Base-by-base conservation (phyloP, 2,797 vertebrate species). In the Chelmon rostratus region DNA sequence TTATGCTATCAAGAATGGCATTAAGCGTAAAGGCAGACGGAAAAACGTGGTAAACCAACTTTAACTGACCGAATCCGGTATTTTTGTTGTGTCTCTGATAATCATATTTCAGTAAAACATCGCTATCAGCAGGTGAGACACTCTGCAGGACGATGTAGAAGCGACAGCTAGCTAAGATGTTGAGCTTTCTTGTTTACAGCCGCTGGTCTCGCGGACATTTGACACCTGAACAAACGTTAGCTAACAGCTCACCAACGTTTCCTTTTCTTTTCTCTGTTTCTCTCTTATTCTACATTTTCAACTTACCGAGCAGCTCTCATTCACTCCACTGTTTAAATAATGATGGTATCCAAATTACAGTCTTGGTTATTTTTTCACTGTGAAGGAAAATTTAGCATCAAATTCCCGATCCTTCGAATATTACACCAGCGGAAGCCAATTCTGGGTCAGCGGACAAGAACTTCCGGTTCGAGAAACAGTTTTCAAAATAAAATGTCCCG, bases 131-230 rank as follows among this genome's bases (percentile, higher is more conserved):
- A 15, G 19, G 2, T 6, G 8, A 9, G 42, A 44, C 0, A 21
- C 4, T 25, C 6, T 12, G 6, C 10, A 1, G 15, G 5, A 35
- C 28, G 49, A 23, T 1, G 7, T 19, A 33, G 18, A 1, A 18
- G 13, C 0, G n/a, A 23, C 0, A 53, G 23, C 21, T 11, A 71
- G 25, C 62, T 67, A 38, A 63, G 1, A 21, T 2, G 61, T 10
- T 15, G n/a, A 64, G 12, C 49, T n/a, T 63, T 59, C 56, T 79
- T 86, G 81, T 91, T 87, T 85, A 85, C 83, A 86, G 65, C 47
- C 70, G 62, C 33, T 46, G 42, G 1, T 62, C 13, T 61, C 31
- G 61, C 83, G 44, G 83, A 82, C 52, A 86, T 85, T 80, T 80
- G 78, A 82, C 69, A 82, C 85, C 9, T 13, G 23, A 61, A 13